Base-by-base conservation (phyloP, 92 coral and sea anemone species). In the Palythoa grandis region DNA sequence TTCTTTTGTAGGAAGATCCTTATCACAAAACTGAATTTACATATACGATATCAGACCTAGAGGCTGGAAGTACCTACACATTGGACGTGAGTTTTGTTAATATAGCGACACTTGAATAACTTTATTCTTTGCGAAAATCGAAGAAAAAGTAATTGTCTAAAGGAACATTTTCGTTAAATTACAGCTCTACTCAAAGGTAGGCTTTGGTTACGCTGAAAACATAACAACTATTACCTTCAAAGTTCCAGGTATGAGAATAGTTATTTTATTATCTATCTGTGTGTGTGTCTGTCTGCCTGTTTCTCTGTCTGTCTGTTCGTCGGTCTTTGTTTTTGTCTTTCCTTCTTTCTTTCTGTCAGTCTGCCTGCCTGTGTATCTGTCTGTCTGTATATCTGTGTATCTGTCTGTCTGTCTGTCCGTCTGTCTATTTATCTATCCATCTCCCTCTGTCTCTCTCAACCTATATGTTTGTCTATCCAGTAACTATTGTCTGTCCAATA, bases 21-120 rank as follows among this genome's bases (percentile, higher is more conserved):
- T 63, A 63, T n/a, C 69, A 63, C 25, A 63, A 63, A 63, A 63
- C 69, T 19, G 10, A 11, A 2, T 9, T 63, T 63, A n/a, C 20
- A 8, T 63, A 63, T 23, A 63, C 25, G 69, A 63, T 63, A 63
- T 63, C 69, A 10, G 69, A 63, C 8, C 69, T 63, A 6, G 22
- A 63, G 69, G 69, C 69, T 19, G 69, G 69, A 63, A 63, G 69
- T n/a, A 63, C 69, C 20, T 63, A 63, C 69, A 63, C 25, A 17
- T 63, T 63, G 69, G 24, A 63, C 25, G 69, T 63, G 23, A 63
- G 69, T 63, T 3, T 20, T 60, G 1, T 63, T 63, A 43, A 43
- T 43, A 43, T 1, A 43, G 50, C 9, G 50, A 43, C 50, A 43
- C 50, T 43, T 43, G 50, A 43, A 43, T 43, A 43, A 43, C 7